These are phyloP conservation scores for Zeugodacus cucurbitae DNA, from an alignment of 1,140 invertebrate species.

Conservation along the genomic window DNA sequence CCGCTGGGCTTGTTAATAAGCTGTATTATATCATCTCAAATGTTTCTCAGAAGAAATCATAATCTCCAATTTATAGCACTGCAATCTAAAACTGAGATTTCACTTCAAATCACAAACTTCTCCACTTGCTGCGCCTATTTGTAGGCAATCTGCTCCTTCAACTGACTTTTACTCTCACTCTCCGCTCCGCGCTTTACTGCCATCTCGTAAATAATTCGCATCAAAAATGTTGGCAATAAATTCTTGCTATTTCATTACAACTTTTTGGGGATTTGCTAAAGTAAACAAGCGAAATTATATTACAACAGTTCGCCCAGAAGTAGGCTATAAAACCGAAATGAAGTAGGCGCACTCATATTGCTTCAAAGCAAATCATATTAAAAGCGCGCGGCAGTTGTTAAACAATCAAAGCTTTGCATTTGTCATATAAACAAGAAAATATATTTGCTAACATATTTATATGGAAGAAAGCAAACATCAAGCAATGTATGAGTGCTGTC, in stretches of 20 bases:
- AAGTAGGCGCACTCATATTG: not conserved
- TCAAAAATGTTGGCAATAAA: not conserved
- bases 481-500: not conserved
- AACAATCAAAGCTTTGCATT: slow-evolving; percentile 1
- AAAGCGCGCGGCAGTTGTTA: not conserved
- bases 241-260: not conserved
- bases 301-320: not conserved
- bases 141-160: not conserved
- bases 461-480: not conserved
- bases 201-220: not conserved
- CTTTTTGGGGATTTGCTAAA: not conserved
- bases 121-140: not conserved
- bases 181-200: not conserved
- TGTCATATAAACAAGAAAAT: not conserved
- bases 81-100: no score
- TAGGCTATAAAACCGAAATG: not conserved
- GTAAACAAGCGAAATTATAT: not conserved
- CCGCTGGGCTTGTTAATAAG: not conserved
- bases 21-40: not conserved
- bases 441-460: not conserved
- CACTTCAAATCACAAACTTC: not conserved
- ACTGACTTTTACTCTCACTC: not conserved
- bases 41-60: no score
- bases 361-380: not conserved
- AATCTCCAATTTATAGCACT: no score